These are phyloP conservation scores for Temnothorax rugatulus DNA, from an alignment of 2,888 invertebrate genomes.

Conservation along the genomic window DNA sequence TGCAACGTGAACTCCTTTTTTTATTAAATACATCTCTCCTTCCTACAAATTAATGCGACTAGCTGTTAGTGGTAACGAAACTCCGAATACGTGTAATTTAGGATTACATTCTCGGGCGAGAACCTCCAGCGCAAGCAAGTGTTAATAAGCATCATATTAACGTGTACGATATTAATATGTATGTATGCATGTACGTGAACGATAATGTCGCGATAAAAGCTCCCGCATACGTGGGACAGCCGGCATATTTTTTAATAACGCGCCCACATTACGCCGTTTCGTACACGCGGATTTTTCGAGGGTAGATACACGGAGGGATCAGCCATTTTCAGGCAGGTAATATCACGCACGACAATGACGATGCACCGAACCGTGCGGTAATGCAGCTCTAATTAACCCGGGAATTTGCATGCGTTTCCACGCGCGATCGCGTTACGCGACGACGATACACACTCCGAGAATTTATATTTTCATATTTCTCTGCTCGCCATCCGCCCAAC, in stretches of 20 bases:
- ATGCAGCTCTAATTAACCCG: constrained; percentile 52
- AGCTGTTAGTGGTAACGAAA: background rate
- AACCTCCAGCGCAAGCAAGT: constrained; percentile 6
- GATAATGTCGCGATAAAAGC: constrained; percentile 16
- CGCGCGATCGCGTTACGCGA: constrained; percentile 39
- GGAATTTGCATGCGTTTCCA: constrained; percentile 51
- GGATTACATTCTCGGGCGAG: background rate
- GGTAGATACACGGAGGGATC: background rate
- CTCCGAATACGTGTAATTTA: background rate
- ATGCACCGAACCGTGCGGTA: constrained; percentile 37
- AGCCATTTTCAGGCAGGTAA: constrained; percentile 42
- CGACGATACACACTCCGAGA: constrained; percentile 23
- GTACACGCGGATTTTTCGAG: constrained; percentile 27
- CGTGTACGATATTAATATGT: background rate
- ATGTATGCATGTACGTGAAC: background rate
- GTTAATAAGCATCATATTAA: constrained; percentile 26
- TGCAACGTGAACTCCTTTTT: background rate
- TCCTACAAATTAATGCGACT: background rate
- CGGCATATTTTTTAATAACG: constrained; percentile 38
- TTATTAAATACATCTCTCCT: background rate
- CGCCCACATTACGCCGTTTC: background rate
- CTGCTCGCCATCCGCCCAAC: constrained; percentile 4
- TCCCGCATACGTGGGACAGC: background rate
- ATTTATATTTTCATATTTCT: constrained; percentile 52
- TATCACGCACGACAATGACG: constrained; percentile 41